Conservation (phyloP, 2,113 vertebrate genomes). For the Rhizomys pruinosus region DNA sequence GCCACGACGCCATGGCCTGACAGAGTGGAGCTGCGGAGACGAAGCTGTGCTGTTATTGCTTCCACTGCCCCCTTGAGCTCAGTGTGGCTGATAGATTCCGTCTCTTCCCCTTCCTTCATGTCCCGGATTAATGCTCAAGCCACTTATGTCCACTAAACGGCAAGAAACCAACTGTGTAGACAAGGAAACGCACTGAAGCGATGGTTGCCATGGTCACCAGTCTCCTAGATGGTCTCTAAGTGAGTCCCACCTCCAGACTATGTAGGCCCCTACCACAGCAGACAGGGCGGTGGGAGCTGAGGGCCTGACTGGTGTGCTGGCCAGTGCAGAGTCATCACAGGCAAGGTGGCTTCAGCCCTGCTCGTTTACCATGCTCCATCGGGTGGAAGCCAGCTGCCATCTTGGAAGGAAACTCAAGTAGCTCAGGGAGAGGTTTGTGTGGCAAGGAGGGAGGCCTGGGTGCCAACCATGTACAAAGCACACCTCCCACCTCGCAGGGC, state of each 20-base stretch:
- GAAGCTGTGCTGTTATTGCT: fast-evolving
- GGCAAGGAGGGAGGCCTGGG: background rate
- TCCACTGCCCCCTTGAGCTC: fast-evolving
- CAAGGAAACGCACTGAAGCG: fast-evolving
- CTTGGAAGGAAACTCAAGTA: background rate
- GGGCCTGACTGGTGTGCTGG: background rate
- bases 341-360: background rate
- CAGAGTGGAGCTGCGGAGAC: fast-evolving
- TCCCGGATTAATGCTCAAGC: background rate
- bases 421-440: background rate
- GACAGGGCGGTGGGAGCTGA: background rate
- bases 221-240: background rate
- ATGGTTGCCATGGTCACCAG: background rate
- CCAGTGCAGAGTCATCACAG: background rate
- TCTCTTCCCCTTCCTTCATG: background rate
- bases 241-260: background rate
- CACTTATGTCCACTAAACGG: background rate
- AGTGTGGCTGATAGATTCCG: background rate
- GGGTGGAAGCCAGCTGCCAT: background rate
- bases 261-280: background rate
- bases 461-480: background rate
- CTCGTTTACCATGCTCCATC: background rate
- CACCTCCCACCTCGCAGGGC: background rate
- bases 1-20: fast-evolving
- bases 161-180: background rate